These are phyloP conservation scores for Diloba caeruleocephala DNA, from an alignment of 2,888 invertebrate species.

Conservation along the genomic window DNA sequence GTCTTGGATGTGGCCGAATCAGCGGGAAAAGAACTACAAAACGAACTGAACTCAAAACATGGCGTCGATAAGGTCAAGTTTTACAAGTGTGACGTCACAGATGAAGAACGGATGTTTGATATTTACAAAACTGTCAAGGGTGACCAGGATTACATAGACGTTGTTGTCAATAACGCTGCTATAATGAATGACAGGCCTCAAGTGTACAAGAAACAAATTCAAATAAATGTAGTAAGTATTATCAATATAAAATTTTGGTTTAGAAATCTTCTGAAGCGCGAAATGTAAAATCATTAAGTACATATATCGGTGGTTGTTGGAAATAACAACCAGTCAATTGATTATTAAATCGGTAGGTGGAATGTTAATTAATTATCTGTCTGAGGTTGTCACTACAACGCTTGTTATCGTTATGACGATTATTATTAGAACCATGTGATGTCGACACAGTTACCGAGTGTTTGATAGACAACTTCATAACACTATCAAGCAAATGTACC, in stretches of 20 bases:
- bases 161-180: constrained; percentile 69
- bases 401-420: too few species aligned
- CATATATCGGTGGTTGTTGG: too few species aligned
- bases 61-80: constrained; percentile 58
- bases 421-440: too few species aligned
- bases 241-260: background rate
- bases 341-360: too few species aligned
- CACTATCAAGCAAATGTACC: too few species aligned
- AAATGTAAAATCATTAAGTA: too few species aligned
- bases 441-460: too few species aligned
- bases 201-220: constrained; percentile 56
- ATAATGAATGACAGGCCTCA: background rate
- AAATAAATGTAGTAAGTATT: constrained; percentile 62
- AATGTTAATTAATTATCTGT: too few species aligned
- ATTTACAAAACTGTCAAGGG: constrained; percentile 54
- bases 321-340: too few species aligned
- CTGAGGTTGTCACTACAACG: too few species aligned
- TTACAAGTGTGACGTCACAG: constrained; percentile 65
- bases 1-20: constrained; percentile 61
- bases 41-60: constrained; percentile 56
- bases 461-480: too few species aligned
- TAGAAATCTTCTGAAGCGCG: too few species aligned
- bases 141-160: constrained; percentile 56
- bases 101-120: constrained; percentile 40
- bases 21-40: constrained; percentile 52